Base-by-base conservation (phyloP, 2,113 vertebrate genomes). In the Holacanthus passer region DNA sequence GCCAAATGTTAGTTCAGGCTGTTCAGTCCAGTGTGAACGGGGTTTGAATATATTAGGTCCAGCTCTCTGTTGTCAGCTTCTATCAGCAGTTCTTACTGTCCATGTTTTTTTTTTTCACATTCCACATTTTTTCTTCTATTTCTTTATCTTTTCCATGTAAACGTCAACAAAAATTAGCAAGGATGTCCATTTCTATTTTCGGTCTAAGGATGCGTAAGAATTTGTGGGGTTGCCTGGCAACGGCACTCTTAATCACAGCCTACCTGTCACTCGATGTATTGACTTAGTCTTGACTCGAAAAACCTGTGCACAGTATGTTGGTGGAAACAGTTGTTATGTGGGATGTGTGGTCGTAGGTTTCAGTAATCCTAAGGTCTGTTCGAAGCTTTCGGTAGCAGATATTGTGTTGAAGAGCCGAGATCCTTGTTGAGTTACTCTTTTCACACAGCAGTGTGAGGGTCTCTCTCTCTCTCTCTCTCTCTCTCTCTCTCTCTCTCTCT, bases 331-430 rank as follows among this genome's bases (percentile, higher is more conserved):
- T 62, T 64, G 53, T 68, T 63, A 17, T 78, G 65, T 79, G 67
- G 63, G 58, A 27, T 52, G 59, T 71, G 35, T 66, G 2, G 22
- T 67, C 52, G 63, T 37, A 35, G 70, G 43, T 37, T 78, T 87
- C 47, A 58, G 53, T 82, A 69, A 84, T 82, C 65, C 69, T 69
- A 12, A 74, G 22, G 24, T 83, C 37, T 77, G 37, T 39, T 82
- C 59, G 71, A 43, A 37, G 70, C 71, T 73, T 80, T 50, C 53
- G 43, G 56, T 12, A 32, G 72, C 65, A 29, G 78, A 89, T 73
- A 20, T 48, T 79, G 56, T 85, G 86, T 45, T 55, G 77, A 72
- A 47, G 53, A 55, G 79, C 12, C 43, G 62, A 86, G 80, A n/a
- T n/a, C n/a, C 64, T 78, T 74, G 73, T 75, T 43, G 77, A 60